phyloP scores from a whole-genome alignment of 2,797 vertebrate species.

The Enteromius afrohamiltoni region DNA sequence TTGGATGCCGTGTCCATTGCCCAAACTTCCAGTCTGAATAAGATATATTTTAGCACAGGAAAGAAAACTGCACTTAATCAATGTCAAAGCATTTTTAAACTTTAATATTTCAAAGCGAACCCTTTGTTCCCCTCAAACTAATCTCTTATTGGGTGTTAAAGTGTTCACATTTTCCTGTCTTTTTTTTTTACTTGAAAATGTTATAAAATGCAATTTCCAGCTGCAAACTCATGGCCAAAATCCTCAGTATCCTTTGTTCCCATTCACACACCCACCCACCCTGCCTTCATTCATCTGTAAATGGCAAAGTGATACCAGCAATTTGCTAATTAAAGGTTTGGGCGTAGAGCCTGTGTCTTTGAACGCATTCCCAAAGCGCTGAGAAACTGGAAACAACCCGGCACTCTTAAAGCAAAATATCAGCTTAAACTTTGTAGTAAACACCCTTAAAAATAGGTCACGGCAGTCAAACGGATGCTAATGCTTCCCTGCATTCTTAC shows the following conservation, averaged over 20 bases:
- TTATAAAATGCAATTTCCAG: constrained; percentile 12
- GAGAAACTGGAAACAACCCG: neutral
- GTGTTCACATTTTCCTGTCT: neutral
- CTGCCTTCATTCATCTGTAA: constrained; percentile 8
- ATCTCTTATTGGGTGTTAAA: neutral
- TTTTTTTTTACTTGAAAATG: neutral
- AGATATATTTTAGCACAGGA: neutral
- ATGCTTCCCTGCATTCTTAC: constrained; percentile 61
- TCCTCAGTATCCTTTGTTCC: neutral
- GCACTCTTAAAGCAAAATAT: constrained; percentile 16
- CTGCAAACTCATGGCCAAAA: neutral
- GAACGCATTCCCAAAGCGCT: neutral
- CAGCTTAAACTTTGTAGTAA: neutral
- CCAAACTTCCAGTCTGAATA: neutral
- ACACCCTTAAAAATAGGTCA: constrained; percentile 51
- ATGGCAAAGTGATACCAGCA: constrained; percentile 14
- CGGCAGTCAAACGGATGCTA: constrained; percentile 63
- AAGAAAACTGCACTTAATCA: neutral
- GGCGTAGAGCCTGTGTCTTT: neutral
- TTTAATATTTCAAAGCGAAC: neutral
- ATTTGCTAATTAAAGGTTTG: constrained; percentile 25
- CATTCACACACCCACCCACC: constrained; percentile 10
- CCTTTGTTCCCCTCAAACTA: no score
- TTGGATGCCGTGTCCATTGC: neutral
- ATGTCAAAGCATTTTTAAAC: neutral